phyloP scores from a whole-genome alignment of 2,113 vertebrate genomes.

The Platichthys stellatus region DNA sequence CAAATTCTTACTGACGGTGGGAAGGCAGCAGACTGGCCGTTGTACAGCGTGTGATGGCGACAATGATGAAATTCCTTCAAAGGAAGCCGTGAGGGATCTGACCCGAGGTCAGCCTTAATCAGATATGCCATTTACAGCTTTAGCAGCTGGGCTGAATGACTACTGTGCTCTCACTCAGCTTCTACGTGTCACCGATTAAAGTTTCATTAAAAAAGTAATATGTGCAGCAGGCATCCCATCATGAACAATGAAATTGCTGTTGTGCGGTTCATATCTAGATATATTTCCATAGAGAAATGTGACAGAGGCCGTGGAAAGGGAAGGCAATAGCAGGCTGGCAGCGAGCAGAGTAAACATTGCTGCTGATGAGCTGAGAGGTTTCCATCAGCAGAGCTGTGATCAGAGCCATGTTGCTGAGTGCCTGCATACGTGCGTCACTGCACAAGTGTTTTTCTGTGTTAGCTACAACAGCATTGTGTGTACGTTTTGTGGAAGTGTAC shows the following conservation, averaged over 20 bases:
- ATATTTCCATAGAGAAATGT: conserved; percentile 49
- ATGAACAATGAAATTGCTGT: conserved; percentile 44
- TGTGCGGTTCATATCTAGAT: conserved; percentile 34
- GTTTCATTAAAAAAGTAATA: conserved; percentile 69
- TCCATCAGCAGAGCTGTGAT: conserved; percentile 36
- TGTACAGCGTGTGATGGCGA: not conserved
- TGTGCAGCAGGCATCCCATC: conserved; percentile 30
- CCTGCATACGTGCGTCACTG: conserved; percentile 29
- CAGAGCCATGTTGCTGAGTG: conserved; percentile 7
- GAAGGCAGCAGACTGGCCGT: not conserved
- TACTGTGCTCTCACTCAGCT: conserved; percentile 20
- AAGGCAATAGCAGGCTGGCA: conserved; percentile 34
- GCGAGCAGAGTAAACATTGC: conserved; percentile 30
- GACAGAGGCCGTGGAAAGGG: not conserved
- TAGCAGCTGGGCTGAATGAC: conserved; percentile 19
- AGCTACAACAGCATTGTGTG: too few species aligned
- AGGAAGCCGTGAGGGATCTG: conserved; percentile 32
- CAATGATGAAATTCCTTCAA: not conserved
- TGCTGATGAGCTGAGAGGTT: conserved; percentile 46
- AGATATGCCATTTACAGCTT: conserved; percentile 48
- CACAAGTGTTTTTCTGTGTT: not conserved
- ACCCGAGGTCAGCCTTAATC: conserved; percentile 55
- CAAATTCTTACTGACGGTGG: conserved; percentile 22
- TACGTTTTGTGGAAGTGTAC: too few species aligned
- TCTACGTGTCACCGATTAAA: conserved; percentile 52